Conservation (phyloP, 1,140 invertebrate species). For the Nomia melanderi region DNA sequence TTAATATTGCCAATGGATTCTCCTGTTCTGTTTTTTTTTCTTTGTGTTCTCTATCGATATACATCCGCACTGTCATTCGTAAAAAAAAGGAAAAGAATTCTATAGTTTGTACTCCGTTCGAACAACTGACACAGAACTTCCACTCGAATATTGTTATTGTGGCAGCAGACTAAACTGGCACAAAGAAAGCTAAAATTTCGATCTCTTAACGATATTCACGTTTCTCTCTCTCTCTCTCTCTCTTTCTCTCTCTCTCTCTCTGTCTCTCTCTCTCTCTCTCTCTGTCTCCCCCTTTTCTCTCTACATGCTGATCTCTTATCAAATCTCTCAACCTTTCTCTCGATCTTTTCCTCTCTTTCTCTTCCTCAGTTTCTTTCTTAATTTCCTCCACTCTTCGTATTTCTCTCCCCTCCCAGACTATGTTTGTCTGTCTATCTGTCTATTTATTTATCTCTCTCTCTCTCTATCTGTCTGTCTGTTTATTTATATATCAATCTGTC, state of each 20-base stretch:
- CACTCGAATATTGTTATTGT: conserved; percentile 42
- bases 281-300: conserved; percentile 21
- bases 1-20: not conserved
- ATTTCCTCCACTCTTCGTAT: too few relatives aligned
- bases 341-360: too few relatives aligned
- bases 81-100: conserved; percentile 21
- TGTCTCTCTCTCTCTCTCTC: conserved; percentile 17
- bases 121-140: conserved; percentile 5
- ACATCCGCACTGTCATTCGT: conserved; percentile 15
- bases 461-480: too few relatives aligned
- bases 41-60: not conserved
- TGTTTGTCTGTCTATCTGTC: too few relatives aligned
- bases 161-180: conserved; percentile 77
- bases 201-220: conserved; percentile 52
- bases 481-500: too few relatives aligned
- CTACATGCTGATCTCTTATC: too few relatives aligned
- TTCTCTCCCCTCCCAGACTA: too few relatives aligned
- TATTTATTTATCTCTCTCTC: too few relatives aligned
- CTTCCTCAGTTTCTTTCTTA: too few relatives aligned
- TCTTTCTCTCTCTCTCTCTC: conserved; percentile 45
- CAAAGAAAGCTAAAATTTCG: conserved; percentile 50
- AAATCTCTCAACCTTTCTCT: too few relatives aligned
- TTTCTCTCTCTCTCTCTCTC: conserved; percentile 43
- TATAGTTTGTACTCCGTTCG: not conserved
- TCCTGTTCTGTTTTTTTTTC: not conserved